Evolutionary conservation across 2,797 vertebrate genomes (phyloP).

Genomic region (Myripristis murdjan): DNA sequence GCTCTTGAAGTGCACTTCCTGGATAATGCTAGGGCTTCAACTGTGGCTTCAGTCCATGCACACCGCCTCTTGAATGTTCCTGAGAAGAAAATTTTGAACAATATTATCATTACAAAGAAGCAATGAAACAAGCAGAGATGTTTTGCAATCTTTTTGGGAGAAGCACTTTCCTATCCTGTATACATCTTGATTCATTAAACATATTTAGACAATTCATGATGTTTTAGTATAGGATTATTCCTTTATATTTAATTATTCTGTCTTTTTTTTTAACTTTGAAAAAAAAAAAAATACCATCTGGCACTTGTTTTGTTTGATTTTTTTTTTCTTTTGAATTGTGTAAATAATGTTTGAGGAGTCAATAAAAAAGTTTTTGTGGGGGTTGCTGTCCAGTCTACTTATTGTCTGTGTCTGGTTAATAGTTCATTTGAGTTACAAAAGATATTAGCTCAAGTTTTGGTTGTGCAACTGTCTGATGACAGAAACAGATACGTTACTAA

Average conservation of each 20-base stretch:
- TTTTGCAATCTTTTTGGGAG: conserved; percentile 66
- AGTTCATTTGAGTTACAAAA: neutral
- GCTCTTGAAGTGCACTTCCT: conserved; percentile 76
- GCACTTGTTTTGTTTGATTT: conserved; percentile 61
- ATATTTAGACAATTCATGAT: conserved; percentile 64
- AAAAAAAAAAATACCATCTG: conserved; percentile 65
- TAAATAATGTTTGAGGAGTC: conserved; percentile 82
- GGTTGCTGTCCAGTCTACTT: conserved; percentile 40
- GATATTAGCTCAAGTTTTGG: neutral
- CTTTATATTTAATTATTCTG: conserved; percentile 74
- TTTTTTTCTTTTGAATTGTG: conserved; percentile 78
- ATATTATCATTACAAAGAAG: conserved; percentile 32
- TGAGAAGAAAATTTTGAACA: conserved; percentile 46
- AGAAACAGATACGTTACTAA: no score
- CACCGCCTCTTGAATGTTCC: conserved; percentile 39
- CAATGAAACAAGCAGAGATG: conserved; percentile 40
- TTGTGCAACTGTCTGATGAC: no score
- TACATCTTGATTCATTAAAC: conserved; percentile 73
- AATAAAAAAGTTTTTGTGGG: conserved; percentile 81
- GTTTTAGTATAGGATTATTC: conserved; percentile 50
- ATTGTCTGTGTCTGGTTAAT: conserved; percentile 1
- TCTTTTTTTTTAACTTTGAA: conserved; percentile 61
- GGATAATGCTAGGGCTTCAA: conserved; percentile 61
- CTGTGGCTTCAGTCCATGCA: conserved; percentile 73
- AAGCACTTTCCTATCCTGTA: conserved; percentile 81